Evolutionary conservation across 64 coral and sea anemone species (phyloP).

Genomic region (Astreopora myriophthalma): DNA sequence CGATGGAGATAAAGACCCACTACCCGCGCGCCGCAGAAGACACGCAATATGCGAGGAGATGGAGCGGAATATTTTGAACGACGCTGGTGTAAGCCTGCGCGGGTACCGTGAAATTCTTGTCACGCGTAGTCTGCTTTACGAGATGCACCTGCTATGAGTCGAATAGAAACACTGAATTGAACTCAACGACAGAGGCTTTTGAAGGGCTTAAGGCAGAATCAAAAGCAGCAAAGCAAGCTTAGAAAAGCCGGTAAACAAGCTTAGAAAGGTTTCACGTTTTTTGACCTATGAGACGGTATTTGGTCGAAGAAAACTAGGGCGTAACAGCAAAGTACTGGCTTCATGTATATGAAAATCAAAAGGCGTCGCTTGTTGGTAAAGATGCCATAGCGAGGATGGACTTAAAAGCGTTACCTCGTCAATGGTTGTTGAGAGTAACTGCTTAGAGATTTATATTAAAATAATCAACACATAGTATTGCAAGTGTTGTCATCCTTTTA

Average conservation of each 20-base stretch:
- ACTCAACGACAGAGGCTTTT: background rate
- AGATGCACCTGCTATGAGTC: slow-evolving; percentile 40
- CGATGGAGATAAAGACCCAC: background rate
- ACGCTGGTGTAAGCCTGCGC: slow-evolving; percentile 32
- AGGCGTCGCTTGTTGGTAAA: background rate
- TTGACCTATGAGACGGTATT: background rate
- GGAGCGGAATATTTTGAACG: slow-evolving; percentile 12
- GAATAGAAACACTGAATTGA: background rate
- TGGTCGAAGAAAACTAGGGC: background rate
- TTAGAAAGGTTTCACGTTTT: too few relatives aligned
- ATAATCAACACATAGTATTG: too few relatives aligned
- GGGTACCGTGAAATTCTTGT: slow-evolving; percentile 38
- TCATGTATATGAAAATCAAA: too few relatives aligned
- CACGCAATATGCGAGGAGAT: slow-evolving; percentile 65
- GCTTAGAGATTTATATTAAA: background rate
- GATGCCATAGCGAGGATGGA: background rate
- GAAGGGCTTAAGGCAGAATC: background rate
- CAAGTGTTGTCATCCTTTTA: too few relatives aligned
- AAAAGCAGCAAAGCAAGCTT: too few relatives aligned
- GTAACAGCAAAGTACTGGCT: background rate
- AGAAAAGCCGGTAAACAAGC: too few relatives aligned
- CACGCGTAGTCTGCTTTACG: slow-evolving; percentile 2
- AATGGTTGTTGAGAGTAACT: background rate
- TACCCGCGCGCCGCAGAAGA: slow-evolving; percentile 4
- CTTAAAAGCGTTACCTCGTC: background rate